Percentiles rank a stretch among this genome's conserved stretches.
Conservation (phyloP, 2,797 vertebrate species). For the Peromyscus aztecus region DNA sequence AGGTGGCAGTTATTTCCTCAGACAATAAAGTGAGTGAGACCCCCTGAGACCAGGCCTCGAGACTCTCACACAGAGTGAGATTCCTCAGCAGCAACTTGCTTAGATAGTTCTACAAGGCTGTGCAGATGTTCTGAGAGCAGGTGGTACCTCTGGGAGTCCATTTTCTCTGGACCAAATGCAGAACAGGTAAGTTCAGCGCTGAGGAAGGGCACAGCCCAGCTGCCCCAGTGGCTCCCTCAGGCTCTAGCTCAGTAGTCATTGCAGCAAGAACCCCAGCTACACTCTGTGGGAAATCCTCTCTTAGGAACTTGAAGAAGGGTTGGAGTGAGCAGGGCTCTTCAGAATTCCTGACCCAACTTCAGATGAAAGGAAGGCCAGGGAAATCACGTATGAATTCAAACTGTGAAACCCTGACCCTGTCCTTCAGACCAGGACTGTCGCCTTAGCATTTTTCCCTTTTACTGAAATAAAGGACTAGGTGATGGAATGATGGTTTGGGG, state of each 20-base stretch:
- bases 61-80: background rate
- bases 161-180: background rate
- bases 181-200: background rate
- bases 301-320: slow-evolving; percentile 57
- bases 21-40: background rate
- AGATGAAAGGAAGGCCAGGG: background rate
- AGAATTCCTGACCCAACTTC: slow-evolving; percentile 2
- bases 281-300: background rate
- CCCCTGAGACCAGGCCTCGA: background rate
- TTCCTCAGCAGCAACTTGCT: background rate
- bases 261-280: background rate
- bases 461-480: background rate
- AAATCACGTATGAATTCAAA: background rate
- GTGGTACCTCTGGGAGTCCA: background rate
- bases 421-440: background rate
- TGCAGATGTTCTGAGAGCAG: background rate
- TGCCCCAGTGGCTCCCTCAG: background rate
- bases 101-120: background rate
- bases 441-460: background rate
- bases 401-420: background rate
- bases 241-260: background rate
- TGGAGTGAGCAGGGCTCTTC: background rate
- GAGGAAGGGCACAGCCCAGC: background rate
- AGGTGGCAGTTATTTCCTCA: background rate
- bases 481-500: background rate